These are phyloP conservation scores for Drosophila anomalipes DNA, from an alignment of 2,888 invertebrate genomes.

Conservation along the genomic window DNA sequence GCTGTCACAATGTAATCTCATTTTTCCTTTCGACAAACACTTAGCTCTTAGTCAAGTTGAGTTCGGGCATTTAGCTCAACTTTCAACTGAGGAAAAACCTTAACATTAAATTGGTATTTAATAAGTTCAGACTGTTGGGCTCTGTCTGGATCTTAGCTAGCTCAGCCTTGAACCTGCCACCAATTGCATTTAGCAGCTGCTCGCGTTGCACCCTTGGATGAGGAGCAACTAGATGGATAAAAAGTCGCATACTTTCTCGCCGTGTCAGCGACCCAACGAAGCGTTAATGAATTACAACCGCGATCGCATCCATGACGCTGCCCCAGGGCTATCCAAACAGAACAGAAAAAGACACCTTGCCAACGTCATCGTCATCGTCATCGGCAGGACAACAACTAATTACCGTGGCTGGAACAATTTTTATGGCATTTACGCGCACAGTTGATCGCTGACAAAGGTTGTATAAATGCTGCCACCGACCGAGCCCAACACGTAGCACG, in stretches of 20 bases:
- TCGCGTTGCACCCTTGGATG: constrained; percentile 47
- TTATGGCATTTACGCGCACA: constrained; percentile 82
- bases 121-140: background rate
- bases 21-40: background rate
- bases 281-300: constrained; percentile 81
- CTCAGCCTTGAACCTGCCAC: constrained; percentile 50
- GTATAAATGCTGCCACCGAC: constrained; percentile 27
- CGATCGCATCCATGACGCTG: constrained; percentile 59
- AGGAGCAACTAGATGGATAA: constrained; percentile 23
- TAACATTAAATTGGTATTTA: background rate
- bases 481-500: background rate
- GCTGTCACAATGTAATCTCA: background rate
- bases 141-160: constrained; percentile 37
- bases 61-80: background rate
- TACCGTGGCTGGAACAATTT: constrained; percentile 80
- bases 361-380: constrained; percentile 44
- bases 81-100: background rate
- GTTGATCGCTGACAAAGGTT: constrained; percentile 75
- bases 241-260: constrained; percentile 74
- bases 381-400: constrained; percentile 80
- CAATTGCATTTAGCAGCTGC: constrained; percentile 12
- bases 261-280: constrained; percentile 68
- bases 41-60: background rate
- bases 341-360: constrained; percentile 64
- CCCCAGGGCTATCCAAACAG: constrained; percentile 32